Evolutionary conservation across 2,888 invertebrate species (phyloP), one percentile per base, ranked within the genome.

Genomic region (Choreutis nemorana): DNA sequence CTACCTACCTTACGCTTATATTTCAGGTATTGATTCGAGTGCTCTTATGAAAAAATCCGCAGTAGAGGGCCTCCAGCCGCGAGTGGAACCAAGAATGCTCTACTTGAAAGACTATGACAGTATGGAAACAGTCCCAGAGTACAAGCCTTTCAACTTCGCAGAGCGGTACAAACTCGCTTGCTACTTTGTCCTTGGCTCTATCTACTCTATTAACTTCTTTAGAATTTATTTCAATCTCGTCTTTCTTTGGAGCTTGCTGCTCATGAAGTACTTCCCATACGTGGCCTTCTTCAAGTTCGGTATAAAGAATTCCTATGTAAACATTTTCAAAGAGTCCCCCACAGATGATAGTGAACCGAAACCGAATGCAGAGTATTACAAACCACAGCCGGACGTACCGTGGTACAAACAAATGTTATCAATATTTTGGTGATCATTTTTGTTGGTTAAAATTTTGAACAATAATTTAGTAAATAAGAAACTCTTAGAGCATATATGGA

Each of bases 251-350:
- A 71, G 82, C 11, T 51, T 89, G 10, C 80, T 83, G 38, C 50
- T 90, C 0, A 84, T 87, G 56, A 83, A 83, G 40, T 81, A 85
- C 30, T 85, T 84, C 45, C 91, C 91, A 0, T 85, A 85, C 40
- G 44, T 90, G 23, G 88, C 88, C 0, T 85, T 86, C 57, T 81
- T 81, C 45, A 77, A 67, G 21, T 89, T 82, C 49, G 90, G 90
- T 3, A 50, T 81, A 3, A 75, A 71, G 35, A 57, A 81, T n/a
- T 82, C 88, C 0, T 66, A 83, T 28, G 83, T 87, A 0, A 71
- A 84, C 29, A 83, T 87, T 2, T 83, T 82, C 23, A 49, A 38
- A 1, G 79, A 80, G 18, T 65, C 65, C 9, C 65, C 68, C 0
- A 41, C 36, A 0, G 71, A 75, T 31, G 53, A 70, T 2, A 51